Base-by-base conservation (phyloP, 2,888 invertebrate species). In the Pterostichus niger region DNA sequence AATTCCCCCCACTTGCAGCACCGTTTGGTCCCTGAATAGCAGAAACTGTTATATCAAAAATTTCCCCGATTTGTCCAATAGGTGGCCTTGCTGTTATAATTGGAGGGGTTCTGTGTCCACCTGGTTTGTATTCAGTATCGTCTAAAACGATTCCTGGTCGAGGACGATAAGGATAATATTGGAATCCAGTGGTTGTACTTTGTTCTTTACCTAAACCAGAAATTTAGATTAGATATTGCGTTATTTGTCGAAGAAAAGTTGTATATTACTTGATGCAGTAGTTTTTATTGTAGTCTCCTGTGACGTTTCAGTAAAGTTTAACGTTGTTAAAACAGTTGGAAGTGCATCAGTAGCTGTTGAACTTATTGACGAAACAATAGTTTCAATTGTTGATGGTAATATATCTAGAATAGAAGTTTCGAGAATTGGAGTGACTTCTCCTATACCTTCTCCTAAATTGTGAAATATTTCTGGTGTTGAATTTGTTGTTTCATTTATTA, bases 21-120 rank as follows among this genome's bases (percentile, higher is more conserved):
- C 68, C 68, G 5, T 40, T 40, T 0, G 95, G 95, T 0, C 96
- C 96, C 88, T 97, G 97, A 84, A 97, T 94, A 0, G 96, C 97
- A 0, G 96, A 96, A 0, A 97, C 95, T 0, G 97, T 97, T 0
- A 97, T 95, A 86, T 97, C 97, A 87, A 97, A 97, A 82, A 96
- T 95, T 88, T 97, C 97, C 7, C 95, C 95, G 24, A 88, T 85
- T 87, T 94, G 94, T 0, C 91, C 92, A 35, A 91, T 89, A n/a
- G 90, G 91, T 54, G 89, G 90, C 84, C 88, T 88, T 71, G 86
- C 88, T 46, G 90, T 91, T 82, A 90, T 86, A 46, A 90, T 89
- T 0, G 91, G 89, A 64, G 86, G 87, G 80, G 87, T 88, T 78
- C 89, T 87, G 64, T 88, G 87, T 0, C 93, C 93, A 31, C 93